Percentiles rank a stretch among this genome's conserved stretches.
phyloP scores from a whole-genome alignment of 2,797 vertebrate species.

The Pterois miles region DNA sequence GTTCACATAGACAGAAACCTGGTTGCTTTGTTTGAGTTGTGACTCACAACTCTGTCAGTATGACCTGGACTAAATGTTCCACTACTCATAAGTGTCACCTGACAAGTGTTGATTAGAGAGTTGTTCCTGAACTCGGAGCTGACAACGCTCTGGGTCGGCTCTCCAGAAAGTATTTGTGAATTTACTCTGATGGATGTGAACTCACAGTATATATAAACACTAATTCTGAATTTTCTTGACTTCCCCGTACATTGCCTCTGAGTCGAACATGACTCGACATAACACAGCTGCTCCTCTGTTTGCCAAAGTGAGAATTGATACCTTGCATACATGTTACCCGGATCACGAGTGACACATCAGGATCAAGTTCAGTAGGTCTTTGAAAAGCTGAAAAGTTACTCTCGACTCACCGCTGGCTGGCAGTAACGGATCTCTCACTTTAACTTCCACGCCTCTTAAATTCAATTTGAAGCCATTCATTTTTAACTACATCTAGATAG shows the following conservation, averaged over 20 bases:
- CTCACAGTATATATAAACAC: not conserved
- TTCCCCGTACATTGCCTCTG: not conserved
- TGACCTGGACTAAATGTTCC: slow-evolving; percentile 36
- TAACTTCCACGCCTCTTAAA: slow-evolving; percentile 62
- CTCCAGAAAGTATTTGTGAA: not conserved
- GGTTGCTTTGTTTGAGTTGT: slow-evolving; percentile 57
- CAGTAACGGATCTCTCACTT: slow-evolving; percentile 68
- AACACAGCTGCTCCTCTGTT: slow-evolving; percentile 25
- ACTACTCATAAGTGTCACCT: not conserved
- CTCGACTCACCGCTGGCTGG: slow-evolving; percentile 60
- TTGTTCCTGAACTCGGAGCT: not conserved
- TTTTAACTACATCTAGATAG: slow-evolving; percentile 68
- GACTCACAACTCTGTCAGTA: slow-evolving; percentile 37
- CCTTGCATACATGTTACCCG: slow-evolving; percentile 44
- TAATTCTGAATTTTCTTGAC: not conserved
- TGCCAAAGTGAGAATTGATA: slow-evolving; percentile 35
- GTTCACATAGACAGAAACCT: slow-evolving; percentile 34
- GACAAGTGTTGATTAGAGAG: slow-evolving; percentile 1
- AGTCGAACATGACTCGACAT: slow-evolving; percentile 37
- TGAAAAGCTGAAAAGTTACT: slow-evolving; percentile 65
- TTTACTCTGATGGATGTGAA: not conserved
- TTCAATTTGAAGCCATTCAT: slow-evolving; percentile 67
- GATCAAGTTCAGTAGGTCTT: slow-evolving; percentile 69
- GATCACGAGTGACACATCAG: slow-evolving; percentile 66
- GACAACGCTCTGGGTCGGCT: not conserved